A percentile compares a stretch with the other conserved stretches of the same genome.
phyloP scores from a whole-genome alignment of 2,888 invertebrate genomes.

The Rhagium mordax region DNA sequence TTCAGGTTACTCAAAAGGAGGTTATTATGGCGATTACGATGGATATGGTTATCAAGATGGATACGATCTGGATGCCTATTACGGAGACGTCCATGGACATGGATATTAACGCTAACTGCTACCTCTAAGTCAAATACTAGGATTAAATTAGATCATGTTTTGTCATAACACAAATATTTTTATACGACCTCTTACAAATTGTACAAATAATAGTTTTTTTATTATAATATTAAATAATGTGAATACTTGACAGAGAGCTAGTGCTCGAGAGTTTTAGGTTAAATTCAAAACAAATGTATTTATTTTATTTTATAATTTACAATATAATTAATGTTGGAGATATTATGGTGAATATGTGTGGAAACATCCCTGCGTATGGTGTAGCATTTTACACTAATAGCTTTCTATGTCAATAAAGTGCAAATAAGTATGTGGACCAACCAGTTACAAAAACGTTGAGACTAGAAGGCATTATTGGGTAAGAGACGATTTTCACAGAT shows the following conservation, averaged over 20 bases:
- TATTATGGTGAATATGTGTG: too few species aligned
- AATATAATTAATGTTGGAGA: too few species aligned
- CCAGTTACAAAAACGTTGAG: too few species aligned
- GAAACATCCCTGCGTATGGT: too few species aligned
- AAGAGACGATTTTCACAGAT: too few species aligned
- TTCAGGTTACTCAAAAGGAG: slow-evolving; percentile 44
- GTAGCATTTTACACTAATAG: too few species aligned
- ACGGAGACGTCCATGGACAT: slow-evolving; percentile 52
- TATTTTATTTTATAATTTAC: too few species aligned
- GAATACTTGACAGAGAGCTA: slow-evolving; percentile 6
- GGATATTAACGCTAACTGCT: slow-evolving; percentile 45
- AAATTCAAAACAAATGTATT: too few species aligned
- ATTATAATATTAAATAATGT: background rate
- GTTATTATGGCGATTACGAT: slow-evolving; percentile 58
- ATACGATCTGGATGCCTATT: slow-evolving; percentile 59
- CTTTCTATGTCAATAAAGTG: too few species aligned
- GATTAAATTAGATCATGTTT: slow-evolving; percentile 7
- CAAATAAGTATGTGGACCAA: too few species aligned
- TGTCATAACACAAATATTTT: background rate
- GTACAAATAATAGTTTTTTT: slow-evolving; percentile 27
- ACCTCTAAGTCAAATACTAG: slow-evolving; percentile 44
- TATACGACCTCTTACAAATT: slow-evolving; percentile 7
- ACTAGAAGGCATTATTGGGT: too few species aligned
- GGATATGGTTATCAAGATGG: slow-evolving; percentile 56
- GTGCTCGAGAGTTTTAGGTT: background rate